Conservation (phyloP, 2,888 invertebrate species). For the Trichogramma dendrolimi region DNA sequence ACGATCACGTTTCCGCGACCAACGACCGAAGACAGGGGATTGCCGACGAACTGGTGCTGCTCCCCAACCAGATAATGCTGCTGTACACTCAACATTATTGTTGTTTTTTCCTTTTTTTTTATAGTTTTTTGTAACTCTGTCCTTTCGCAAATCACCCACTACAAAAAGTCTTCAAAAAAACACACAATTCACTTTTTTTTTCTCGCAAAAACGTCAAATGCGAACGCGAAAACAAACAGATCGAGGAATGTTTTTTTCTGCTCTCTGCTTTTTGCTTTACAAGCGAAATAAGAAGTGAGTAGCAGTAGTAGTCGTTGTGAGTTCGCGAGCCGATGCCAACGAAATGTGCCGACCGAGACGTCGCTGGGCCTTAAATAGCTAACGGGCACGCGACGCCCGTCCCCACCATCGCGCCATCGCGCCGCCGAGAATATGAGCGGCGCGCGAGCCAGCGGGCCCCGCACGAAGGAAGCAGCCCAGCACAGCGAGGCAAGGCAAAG, state of each 20-base stretch:
- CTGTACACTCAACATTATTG: slow-evolving; percentile 48
- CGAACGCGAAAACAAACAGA: no score
- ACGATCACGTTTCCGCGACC: slow-evolving; percentile 49
- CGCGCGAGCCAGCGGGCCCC: slow-evolving; percentile 27
- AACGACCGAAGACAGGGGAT: slow-evolving; percentile 28
- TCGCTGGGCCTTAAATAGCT: slow-evolving; percentile 51
- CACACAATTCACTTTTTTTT: no score
- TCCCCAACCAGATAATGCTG: slow-evolving; percentile 35
- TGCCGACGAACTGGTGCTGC: slow-evolving; percentile 35
- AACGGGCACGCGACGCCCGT: slow-evolving; percentile 58
- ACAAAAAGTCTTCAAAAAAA: no score
- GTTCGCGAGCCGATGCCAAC: slow-evolving; percentile 48
- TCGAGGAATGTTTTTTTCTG: background rate
- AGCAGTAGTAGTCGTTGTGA: slow-evolving; percentile 32
- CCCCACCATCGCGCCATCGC: slow-evolving; percentile 57
- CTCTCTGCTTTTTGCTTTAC: background rate
- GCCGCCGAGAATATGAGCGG: slow-evolving; percentile 49
- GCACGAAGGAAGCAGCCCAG: no score
- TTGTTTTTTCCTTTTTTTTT: background rate
- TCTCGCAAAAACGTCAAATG: no score
- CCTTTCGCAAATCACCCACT: no score
- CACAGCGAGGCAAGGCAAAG: no score
- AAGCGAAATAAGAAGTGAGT: background rate
- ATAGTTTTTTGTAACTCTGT: no score
- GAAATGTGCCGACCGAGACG: slow-evolving; percentile 50